Evolutionary conservation across 2,797 vertebrate genomes (phyloP).

Genomic region (Geotrypetes seraphini): DNA sequence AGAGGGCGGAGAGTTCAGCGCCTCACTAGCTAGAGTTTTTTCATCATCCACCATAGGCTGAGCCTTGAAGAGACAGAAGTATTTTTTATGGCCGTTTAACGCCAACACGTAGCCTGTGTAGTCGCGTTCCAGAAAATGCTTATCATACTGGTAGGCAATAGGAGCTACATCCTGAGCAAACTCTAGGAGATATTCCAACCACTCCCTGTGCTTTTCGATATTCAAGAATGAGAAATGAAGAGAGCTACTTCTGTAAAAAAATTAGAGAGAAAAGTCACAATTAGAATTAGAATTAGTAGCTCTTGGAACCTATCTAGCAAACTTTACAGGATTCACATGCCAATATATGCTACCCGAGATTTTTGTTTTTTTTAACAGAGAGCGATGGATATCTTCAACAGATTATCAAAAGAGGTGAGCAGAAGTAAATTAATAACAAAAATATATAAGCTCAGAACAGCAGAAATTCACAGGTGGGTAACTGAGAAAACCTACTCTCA

Average conservation of each 20-base stretch:
- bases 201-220: constrained; percentile 85
- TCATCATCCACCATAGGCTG: constrained; percentile 58
- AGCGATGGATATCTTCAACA: too few relatives aligned
- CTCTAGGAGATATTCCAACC: constrained; percentile 82
- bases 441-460: too few relatives aligned
- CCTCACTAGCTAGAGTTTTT: constrained; percentile 22
- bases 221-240: constrained; percentile 96
- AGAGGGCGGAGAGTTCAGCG: constrained; percentile 24
- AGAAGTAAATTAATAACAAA: too few relatives aligned
- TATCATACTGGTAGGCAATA: constrained; percentile 73
- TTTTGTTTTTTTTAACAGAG: too few relatives aligned
- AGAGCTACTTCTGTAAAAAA: constrained; percentile 66
- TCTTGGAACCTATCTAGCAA: fast-evolving
- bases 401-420: too few relatives aligned
- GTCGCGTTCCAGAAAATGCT: constrained; percentile 68
- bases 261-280: not conserved
- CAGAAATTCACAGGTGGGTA: too few relatives aligned
- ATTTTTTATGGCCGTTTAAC: constrained; percentile 92
- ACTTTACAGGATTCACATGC: not conserved
- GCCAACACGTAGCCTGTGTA: constrained; percentile 89
- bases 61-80: constrained; percentile 91
- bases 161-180: constrained; percentile 75
- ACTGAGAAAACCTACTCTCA: too few relatives aligned
- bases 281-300: not conserved
- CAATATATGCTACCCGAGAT: too few relatives aligned